Conservation (phyloP, 1,140 invertebrate genomes). For the Bicyclus anynana region DNA sequence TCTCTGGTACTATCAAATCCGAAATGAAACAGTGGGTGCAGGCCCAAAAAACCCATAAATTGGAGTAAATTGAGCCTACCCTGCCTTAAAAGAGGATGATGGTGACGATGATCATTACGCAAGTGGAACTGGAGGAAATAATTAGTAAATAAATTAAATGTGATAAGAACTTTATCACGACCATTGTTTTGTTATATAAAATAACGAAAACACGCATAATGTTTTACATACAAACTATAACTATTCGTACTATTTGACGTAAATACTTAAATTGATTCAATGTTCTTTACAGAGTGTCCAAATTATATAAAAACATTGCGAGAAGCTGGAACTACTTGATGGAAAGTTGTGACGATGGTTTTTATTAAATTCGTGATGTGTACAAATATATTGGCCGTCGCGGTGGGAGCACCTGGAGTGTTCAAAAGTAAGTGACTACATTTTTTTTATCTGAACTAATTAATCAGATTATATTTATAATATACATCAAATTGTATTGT, state of each 20-base stretch:
- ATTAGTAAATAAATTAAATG: no score
- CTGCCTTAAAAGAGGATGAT: no score
- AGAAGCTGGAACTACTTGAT: no score
- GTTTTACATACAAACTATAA: not conserved
- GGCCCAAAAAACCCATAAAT: no score
- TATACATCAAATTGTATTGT: no score
- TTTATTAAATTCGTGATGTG: not conserved
- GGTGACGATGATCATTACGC: no score
- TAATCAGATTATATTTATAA: no score
- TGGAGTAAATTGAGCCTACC: no score
- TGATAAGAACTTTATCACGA: not conserved
- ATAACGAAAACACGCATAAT: not conserved
- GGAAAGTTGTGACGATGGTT: not conserved
- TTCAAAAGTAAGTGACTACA: constrained; percentile 7
- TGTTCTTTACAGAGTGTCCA: not conserved
- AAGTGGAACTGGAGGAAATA: not conserved
- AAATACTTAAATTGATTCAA: not conserved
- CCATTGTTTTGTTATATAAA: not conserved
- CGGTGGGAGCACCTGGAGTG: constrained; percentile 4
- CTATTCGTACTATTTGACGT: not conserved
- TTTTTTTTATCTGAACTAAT: not conserved
- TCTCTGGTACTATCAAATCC: no score
- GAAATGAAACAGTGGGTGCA: no score
- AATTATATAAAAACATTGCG: no score
- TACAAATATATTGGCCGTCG: constrained; percentile 1